phyloP scores from a whole-genome alignment of 2,797 vertebrate species.

The Tapirus indicus region DNA sequence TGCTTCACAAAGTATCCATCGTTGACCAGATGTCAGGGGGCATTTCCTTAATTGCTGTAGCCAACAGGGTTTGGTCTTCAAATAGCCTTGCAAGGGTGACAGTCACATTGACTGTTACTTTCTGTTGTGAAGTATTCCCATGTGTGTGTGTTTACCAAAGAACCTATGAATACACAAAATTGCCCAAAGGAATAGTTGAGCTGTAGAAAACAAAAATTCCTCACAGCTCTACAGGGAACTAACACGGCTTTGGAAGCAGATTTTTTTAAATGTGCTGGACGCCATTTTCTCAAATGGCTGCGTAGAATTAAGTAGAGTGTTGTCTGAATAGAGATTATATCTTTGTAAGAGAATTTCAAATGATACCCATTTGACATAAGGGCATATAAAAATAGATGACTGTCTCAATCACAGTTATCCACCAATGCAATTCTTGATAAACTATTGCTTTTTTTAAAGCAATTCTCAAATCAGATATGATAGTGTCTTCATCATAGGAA shows the following conservation, averaged over 20 bases:
- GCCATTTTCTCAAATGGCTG: not conserved
- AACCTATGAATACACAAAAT: not conserved
- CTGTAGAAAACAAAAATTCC: not conserved
- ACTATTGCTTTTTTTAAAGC: accelerated
- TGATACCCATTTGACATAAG: accelerated
- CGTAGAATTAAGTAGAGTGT: not conserved
- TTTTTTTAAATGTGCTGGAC: not conserved
- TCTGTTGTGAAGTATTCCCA: not conserved
- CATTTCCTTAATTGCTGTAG: not conserved
- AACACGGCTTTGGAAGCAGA: not conserved
- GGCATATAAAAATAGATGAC: not conserved
- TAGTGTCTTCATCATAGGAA: not conserved
- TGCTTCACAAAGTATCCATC: accelerated
- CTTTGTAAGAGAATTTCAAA: not conserved
- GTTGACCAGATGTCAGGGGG: not conserved
- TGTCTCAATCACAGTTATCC: not conserved
- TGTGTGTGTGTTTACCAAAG: not conserved
- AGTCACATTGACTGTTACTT: not conserved
- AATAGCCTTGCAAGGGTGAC: not conserved
- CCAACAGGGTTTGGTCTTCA: not conserved
- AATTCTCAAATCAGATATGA: not conserved
- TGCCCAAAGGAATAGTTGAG: not conserved
- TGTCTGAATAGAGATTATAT: not conserved
- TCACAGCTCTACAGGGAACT: not conserved
- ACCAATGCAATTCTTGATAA: not conserved